Evolutionary conservation across 2,797 vertebrate genomes (phyloP).

Genomic region (Heliangelus exortis): DNA sequence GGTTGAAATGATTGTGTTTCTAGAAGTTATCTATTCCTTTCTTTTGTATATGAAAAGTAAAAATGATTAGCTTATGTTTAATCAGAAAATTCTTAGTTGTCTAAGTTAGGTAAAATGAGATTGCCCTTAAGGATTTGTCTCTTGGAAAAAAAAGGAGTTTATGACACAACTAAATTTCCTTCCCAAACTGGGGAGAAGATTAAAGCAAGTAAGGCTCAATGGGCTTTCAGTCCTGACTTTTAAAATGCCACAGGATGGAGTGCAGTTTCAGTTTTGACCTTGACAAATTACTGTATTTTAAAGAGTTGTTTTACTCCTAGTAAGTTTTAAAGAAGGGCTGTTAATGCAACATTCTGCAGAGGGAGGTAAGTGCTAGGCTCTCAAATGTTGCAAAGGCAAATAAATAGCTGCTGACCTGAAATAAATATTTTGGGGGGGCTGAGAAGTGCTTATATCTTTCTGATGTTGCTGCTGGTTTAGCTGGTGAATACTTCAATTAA

Average conservation of each 20-base stretch:
- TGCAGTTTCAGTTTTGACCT: neutral
- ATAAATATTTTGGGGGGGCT: neutral
- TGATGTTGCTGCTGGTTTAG: conserved; percentile 26
- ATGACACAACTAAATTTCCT: neutral
- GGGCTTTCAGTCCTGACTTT: neutral
- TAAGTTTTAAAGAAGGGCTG: neutral
- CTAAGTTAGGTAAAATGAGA: neutral
- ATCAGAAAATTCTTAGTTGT: neutral
- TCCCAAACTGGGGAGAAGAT: neutral
- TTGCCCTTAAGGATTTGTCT: neutral
- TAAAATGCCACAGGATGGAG: neutral
- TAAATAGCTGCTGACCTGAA: neutral
- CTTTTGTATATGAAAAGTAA: neutral
- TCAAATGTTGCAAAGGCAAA: conserved; percentile 1
- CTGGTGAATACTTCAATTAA: conserved; percentile 3
- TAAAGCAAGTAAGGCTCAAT: neutral
- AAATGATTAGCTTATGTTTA: neutral
- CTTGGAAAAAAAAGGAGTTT: neutral
- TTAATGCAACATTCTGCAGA: neutral
- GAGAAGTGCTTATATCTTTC: conserved; percentile 10
- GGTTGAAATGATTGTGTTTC: neutral
- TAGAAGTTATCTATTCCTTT: neutral
- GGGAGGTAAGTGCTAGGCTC: neutral
- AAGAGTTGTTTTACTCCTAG: neutral
- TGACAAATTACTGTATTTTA: neutral